Percentiles rank a stretch among this genome's conserved stretches.
Conservation (phyloP, 2,797 vertebrate genomes). For the Nannoperca obscura region DNA sequence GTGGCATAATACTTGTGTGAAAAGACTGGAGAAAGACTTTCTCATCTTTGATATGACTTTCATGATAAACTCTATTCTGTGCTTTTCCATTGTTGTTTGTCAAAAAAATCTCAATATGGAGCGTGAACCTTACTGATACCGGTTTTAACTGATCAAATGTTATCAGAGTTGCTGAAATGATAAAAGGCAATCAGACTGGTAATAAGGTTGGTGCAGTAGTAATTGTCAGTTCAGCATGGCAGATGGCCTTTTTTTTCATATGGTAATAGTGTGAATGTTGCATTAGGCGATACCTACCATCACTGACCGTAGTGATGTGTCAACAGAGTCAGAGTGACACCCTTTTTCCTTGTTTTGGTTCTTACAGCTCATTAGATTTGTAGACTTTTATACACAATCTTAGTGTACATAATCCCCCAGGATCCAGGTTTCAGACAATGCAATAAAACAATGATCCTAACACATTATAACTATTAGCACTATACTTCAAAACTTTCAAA, state of each 20-base stretch:
- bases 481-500: background rate
- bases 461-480: too few relatives aligned
- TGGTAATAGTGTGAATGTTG: background rate
- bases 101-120: too few relatives aligned
- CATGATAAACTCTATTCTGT: background rate
- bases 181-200: background rate
- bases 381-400: background rate
- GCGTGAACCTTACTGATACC: background rate
- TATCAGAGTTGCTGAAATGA: background rate
- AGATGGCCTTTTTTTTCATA: background rate
- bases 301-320: slow-evolving; percentile 42
- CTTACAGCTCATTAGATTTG: background rate
- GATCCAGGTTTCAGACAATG: background rate
- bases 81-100: background rate
- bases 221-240: background rate
- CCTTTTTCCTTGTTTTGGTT: background rate
- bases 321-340: slow-evolving; percentile 61
- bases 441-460: background rate
- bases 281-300: slow-evolving; percentile 35
- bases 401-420: background rate
- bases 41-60: background rate
- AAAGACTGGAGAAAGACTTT: background rate
- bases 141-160: background rate
- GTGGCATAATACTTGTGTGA: background rate
- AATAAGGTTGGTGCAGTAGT: background rate